Evolutionary conservation across 2,888 invertebrate genomes (phyloP).

Genomic region (Drosophila maculinotata): DNA sequence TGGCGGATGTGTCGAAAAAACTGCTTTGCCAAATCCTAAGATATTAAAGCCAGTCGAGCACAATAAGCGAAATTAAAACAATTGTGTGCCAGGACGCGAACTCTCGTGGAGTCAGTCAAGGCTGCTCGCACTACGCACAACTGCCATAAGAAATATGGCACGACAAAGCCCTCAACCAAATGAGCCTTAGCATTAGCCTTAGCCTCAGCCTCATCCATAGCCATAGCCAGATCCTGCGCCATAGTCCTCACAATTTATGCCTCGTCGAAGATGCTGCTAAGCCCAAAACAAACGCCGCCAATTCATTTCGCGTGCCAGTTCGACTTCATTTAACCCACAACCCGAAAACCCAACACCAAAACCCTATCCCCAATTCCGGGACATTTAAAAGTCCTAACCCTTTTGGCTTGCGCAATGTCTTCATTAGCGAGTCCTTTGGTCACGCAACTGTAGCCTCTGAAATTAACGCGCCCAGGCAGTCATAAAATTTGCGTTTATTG

Average conservation of each 20-base stretch:
- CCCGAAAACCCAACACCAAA: conserved; percentile 13
- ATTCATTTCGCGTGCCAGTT: conserved; percentile 80
- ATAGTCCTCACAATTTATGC: conserved; percentile 69
- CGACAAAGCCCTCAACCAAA: conserved; percentile 64
- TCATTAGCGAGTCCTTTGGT: conserved; percentile 77
- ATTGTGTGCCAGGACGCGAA: conserved; percentile 63
- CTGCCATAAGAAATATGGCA: conserved; percentile 76
- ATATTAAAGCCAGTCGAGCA: conserved; percentile 73
- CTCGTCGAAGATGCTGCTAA: conserved; percentile 69
- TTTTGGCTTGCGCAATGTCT: conserved; percentile 62
- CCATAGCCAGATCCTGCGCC: conserved; percentile 30
- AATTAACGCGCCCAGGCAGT: conserved; percentile 70
- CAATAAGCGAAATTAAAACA: conserved; percentile 81
- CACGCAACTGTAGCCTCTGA: conserved; percentile 74
- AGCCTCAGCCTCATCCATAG: conserved; percentile 22
- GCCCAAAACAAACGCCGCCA: conserved; percentile 72
- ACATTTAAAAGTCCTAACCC: conserved; percentile 49
- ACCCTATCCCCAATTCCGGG: too few relatives aligned
- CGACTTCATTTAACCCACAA: conserved; percentile 82
- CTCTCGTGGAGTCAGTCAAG: conserved; percentile 16
- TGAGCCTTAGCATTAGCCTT: conserved; percentile 60
- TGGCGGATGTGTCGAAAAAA: conserved; percentile 49
- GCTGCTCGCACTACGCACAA: conserved; percentile 23
- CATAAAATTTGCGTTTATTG: conserved; percentile 82
- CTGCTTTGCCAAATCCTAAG: conserved; percentile 69